These are phyloP conservation scores for Orchesellides sinensis DNA, from an alignment of 2,888 invertebrate genomes.

Conservation along the genomic window DNA sequence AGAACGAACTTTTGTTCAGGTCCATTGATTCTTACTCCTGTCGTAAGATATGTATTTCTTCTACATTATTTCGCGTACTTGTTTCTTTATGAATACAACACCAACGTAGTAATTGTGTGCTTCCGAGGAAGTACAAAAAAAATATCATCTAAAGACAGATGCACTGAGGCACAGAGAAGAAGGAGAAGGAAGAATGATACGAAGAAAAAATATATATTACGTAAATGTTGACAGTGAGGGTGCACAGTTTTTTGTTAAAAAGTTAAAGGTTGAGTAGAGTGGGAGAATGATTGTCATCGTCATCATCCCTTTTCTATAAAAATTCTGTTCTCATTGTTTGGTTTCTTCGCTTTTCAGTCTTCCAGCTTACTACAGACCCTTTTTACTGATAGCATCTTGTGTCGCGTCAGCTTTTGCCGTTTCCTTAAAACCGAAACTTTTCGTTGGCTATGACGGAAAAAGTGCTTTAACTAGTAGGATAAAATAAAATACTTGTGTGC, in stretches of 20 bases:
- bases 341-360: conserved; percentile 40
- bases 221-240: conserved; percentile 41
- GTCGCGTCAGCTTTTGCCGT: conserved; percentile 69
- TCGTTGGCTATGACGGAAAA: conserved; percentile 30
- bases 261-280: conserved; percentile 45
- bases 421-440: conserved; percentile 46
- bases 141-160: conserved; percentile 41
- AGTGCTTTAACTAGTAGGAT: conserved; percentile 35
- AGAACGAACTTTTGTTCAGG: conserved; percentile 69
- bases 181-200: conserved; percentile 13
- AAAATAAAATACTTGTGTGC: conserved; percentile 36
- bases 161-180: conserved; percentile 20
- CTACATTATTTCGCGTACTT: background rate
- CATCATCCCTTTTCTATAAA: conserved; percentile 33
- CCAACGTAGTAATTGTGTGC: conserved; percentile 30
- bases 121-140: conserved; percentile 24
- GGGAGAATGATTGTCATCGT: conserved; percentile 60
- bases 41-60: background rate
- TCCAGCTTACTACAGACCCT: conserved; percentile 33
- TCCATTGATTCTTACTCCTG: conserved; percentile 69
- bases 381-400: conserved; percentile 63
- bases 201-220: conserved; percentile 43
- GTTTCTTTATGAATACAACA: background rate
- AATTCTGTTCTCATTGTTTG: conserved; percentile 49
- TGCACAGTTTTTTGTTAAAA: conserved; percentile 29